Base-by-base conservation (phyloP, 2,113 vertebrate genomes). In the Petromus typicus region DNA sequence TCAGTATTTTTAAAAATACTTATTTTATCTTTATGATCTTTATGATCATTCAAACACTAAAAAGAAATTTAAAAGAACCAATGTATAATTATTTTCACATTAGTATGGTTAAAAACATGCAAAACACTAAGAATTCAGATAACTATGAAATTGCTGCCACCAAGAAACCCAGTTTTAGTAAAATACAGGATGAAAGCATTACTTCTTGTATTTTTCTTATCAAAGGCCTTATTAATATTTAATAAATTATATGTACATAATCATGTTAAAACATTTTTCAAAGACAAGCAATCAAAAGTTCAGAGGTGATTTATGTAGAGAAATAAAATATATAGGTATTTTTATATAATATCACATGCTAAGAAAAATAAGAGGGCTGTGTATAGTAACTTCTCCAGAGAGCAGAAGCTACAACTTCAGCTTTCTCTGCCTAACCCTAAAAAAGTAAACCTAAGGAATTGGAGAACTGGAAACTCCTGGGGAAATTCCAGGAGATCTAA, bases 71-170 rank as follows among this genome's bases (percentile, higher is more conserved):
- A 79, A 71, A 71, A 69, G 64, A 88, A 85, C 25, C 43, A 61
- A 8, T 85, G 34, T 86, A 67, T 82, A 78, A 90, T 93, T 83
- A 78, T 83, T 92, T 43, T 90, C 61, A 84, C 61, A 64, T 82
- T 45, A 85, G 20, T 40, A 54, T 7, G 20, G 25, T 18, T 18
- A 57, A 61, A 91, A 86, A 79, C 16, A 84, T 25, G 23, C 1
- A 43, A 86, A 78, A 67, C 79, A 83, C 27, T 89, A 14, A 37
- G 40, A 86, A n/a, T n/a, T 73, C 57, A 17, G 2, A 32, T 81
- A 23, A 64, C 73, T 45, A 59, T 30, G n/a, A 17, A 88, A 34
- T 86, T 75, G 16, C 56, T 80, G 18, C 45, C 48, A 80, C 57
- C 10, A 61, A 94, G 43, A 92, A 86, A 64, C 12, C 66, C 32